Evolutionary conservation across 23 tunicate genomes (phyloP).

Genomic region (Corella eumyota): DNA sequence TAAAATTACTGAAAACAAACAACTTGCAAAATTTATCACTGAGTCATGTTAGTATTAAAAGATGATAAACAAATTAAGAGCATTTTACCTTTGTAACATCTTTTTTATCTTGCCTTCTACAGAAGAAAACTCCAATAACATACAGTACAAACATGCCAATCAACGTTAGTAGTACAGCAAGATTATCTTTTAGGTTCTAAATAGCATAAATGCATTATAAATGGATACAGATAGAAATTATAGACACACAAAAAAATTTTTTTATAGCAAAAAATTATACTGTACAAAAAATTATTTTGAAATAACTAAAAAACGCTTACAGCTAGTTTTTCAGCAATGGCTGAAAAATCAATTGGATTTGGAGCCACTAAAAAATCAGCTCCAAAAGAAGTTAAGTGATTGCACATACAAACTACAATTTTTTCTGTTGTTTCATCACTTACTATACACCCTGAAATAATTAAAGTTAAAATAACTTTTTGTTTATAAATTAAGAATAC

Average conservation of each 20-base stretch:
- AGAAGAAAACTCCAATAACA: slow-evolving; percentile 38
- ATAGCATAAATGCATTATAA: neutral
- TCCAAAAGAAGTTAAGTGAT: slow-evolving; percentile 75
- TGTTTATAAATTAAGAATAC: too few species aligned
- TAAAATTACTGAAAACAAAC: too few species aligned
- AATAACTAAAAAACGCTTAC: neutral
- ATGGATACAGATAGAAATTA: neutral
- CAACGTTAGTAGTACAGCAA: slow-evolving; percentile 52
- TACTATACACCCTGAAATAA: slow-evolving; percentile 41
- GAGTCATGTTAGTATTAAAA: too few species aligned
- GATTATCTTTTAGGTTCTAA: slow-evolving; percentile 51
- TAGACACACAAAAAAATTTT: neutral
- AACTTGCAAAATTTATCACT: too few species aligned
- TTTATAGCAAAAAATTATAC: neutral
- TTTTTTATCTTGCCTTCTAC: slow-evolving; percentile 66
- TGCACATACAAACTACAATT: slow-evolving; percentile 44
- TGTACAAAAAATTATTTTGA: neutral
- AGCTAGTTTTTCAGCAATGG: slow-evolving; percentile 24
- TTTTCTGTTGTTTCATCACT: slow-evolving; percentile 37
- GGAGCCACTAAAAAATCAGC: slow-evolving; percentile 76
- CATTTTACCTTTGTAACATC: slow-evolving; percentile 42
- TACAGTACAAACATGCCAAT: slow-evolving; percentile 48
- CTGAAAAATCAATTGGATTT: slow-evolving; percentile 69
- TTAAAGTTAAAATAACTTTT: neutral
- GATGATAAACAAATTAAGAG: too few species aligned